Evolutionary conservation across 2,113 vertebrate species (phyloP).

Genomic region (Nerophis lumbriciformis): DNA sequence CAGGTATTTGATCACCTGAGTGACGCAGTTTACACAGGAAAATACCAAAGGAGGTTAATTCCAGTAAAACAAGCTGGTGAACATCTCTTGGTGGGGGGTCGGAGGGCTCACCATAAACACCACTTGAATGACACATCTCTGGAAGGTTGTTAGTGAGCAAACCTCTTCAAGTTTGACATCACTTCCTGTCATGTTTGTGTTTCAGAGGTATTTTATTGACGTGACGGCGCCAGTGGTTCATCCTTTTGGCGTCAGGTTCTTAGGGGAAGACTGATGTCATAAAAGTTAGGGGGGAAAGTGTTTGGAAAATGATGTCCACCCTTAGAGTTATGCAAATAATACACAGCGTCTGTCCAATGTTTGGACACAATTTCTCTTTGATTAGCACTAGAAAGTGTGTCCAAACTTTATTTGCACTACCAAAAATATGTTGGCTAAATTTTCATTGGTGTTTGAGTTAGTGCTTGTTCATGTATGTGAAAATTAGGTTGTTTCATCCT

Average conservation of each 20-base stretch:
- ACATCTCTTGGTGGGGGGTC: conserved; percentile 6
- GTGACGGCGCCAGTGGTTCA: conserved; percentile 24
- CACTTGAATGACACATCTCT: conserved; percentile 8
- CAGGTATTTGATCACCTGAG: conserved; percentile 54
- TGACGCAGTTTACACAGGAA: conserved; percentile 7
- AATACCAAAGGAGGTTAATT: conserved; percentile 18
- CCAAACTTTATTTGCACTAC: too few relatives aligned
- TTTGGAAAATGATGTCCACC: too few relatives aligned
- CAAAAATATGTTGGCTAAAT: too few relatives aligned
- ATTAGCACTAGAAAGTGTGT: too few relatives aligned
- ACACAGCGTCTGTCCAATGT: too few relatives aligned
- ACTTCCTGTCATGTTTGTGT: conserved; percentile 50
- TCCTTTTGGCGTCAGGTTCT: conserved; percentile 43
- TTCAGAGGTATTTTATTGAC: conserved; percentile 49
- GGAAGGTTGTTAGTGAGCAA: conserved; percentile 18
- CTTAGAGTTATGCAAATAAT: too few relatives aligned
- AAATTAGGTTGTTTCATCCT: too few relatives aligned
- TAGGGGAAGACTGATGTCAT: conserved; percentile 10
- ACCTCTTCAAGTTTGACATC: conserved; percentile 13
- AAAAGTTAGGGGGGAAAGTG: too few relatives aligned
- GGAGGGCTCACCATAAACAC: neutral
- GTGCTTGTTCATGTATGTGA: too few relatives aligned
- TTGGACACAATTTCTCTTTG: too few relatives aligned
- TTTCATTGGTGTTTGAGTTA: too few relatives aligned
- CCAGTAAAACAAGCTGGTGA: conserved; percentile 24